Conservation (phyloP, 2,113 vertebrate species). For the Silurus meridionalis region DNA sequence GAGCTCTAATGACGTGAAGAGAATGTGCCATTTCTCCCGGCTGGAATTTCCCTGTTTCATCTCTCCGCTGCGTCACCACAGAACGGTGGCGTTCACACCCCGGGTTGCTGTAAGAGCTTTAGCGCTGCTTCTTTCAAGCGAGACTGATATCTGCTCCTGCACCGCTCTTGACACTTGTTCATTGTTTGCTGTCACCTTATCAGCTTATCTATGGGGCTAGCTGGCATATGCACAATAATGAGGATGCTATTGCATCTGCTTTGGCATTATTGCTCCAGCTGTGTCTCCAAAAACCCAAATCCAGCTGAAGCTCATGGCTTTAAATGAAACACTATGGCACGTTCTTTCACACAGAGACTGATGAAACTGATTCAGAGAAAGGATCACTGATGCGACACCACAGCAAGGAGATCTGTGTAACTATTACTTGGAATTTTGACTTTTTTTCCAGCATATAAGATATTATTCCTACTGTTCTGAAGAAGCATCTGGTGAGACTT, state of each 20-base stretch:
- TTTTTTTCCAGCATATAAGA: background rate
- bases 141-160: conserved; percentile 47
- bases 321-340: background rate
- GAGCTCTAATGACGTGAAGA: conserved; percentile 41
- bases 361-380: background rate
- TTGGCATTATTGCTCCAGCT: conserved; percentile 23
- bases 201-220: conserved; percentile 27
- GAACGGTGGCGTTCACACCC: conserved; percentile 17
- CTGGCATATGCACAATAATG: conserved; percentile 29
- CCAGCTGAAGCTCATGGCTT: background rate
- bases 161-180: conserved; percentile 46
- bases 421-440: background rate
- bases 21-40: conserved; percentile 9
- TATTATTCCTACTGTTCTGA: background rate
- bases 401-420: background rate
- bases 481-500: background rate
- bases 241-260: conserved; percentile 31
- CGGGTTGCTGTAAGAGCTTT: conserved; percentile 2
- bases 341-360: background rate
- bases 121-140: conserved; percentile 28
- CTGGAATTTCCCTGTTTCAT: conserved; percentile 49
- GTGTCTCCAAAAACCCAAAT: background rate
- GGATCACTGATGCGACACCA: background rate
- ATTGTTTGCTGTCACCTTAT: conserved; percentile 47
- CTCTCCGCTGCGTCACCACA: conserved; percentile 27